Base-by-base conservation (phyloP, 1,140 invertebrate species). In the Eueides isabella region DNA sequence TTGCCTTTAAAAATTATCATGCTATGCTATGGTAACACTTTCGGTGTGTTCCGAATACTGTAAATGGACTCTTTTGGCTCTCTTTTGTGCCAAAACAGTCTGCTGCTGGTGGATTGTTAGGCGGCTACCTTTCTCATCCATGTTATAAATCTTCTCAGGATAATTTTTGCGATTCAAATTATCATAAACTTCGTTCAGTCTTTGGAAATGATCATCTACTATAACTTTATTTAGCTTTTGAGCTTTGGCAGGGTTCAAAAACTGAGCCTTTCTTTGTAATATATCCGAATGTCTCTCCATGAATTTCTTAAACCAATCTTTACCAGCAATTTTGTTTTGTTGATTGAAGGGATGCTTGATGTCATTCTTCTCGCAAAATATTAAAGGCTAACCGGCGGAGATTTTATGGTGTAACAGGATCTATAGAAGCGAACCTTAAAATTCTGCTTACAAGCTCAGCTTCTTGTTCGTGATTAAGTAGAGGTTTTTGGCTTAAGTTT, bases 241-340 rank as follows among this genome's bases (percentile, higher is more conserved):
- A 73, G 65, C 72, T 19, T 65, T 61, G 16, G 72, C 61, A 14
- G 68, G 68, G 31, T 71, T 63, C 68, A 71, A 62, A 41, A 80
- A 73, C 70, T 90, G 87, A 62, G 84, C 80, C 80, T 85, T 89
- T 48, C 85, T 71, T 70, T 44, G 68, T 14, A 75, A 74, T 74
- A 85, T 77, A 55, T 73, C 70, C 55, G 75, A 75, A 44, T 86
- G 75, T 29, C 82, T 44, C 67, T 80, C 78, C 0, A 85, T 11
- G 71, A 82, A 84, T n/a, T 48, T 30, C 70, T 61, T 80, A 0
- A 80, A 73, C 85, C 84, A 87, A 61, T 85, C 72, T 67, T 79
- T 78, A 5, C 81, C 81, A 12, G 80, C 79, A 38, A 11, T 11
- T 38, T 38, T 38, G 12, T 9, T 11, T 38, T 38, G 35, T 38